A percentile compares a stretch with the other conserved stretches of the same genome.
Evolutionary conservation across 2,113 vertebrate species (phyloP).

Genomic region (Mus pahari): DNA sequence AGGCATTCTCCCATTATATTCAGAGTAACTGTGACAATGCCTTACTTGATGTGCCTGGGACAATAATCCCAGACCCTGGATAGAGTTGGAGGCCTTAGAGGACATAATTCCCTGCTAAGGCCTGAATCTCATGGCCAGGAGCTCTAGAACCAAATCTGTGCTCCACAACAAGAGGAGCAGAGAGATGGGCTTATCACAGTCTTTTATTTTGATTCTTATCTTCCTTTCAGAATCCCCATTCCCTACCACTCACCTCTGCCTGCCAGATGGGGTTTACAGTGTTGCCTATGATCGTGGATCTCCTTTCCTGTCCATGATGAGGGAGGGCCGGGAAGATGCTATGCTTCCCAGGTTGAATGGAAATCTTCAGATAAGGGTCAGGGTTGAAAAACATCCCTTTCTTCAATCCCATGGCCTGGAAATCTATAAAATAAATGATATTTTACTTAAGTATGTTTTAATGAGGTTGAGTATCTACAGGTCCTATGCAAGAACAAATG

Average conservation of each 20-base stretch:
- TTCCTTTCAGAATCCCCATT: neutral
- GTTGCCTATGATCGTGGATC: constrained; percentile 94
- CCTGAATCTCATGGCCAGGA: neutral
- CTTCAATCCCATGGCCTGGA: constrained; percentile 97
- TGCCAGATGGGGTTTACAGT: constrained; percentile 97
- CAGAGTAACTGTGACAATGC: neutral
- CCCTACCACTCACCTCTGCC: constrained; percentile 89
- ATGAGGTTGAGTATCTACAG: neutral
- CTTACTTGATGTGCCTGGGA: neutral
- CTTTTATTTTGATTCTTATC: neutral
- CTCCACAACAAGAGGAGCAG: neutral
- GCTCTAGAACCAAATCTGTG: neutral
- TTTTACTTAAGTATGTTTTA: constrained; percentile 50
- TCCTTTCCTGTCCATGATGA: constrained; percentile 98
- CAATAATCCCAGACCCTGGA: neutral
- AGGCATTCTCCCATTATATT: neutral
- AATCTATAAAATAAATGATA: constrained; percentile 87
- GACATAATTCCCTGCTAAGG: neutral
- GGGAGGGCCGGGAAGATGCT: constrained; percentile 97
- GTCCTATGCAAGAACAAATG: neutral
- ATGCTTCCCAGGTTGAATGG: constrained; percentile 98
- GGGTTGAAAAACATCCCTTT: constrained; percentile 99
- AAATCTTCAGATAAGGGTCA: constrained; percentile 98
- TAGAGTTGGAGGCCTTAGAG: neutral
- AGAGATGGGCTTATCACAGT: rapidly evolving